phyloP scores from a whole-genome alignment of 2,888 invertebrate genomes.

The Maniola hyperantus region DNA sequence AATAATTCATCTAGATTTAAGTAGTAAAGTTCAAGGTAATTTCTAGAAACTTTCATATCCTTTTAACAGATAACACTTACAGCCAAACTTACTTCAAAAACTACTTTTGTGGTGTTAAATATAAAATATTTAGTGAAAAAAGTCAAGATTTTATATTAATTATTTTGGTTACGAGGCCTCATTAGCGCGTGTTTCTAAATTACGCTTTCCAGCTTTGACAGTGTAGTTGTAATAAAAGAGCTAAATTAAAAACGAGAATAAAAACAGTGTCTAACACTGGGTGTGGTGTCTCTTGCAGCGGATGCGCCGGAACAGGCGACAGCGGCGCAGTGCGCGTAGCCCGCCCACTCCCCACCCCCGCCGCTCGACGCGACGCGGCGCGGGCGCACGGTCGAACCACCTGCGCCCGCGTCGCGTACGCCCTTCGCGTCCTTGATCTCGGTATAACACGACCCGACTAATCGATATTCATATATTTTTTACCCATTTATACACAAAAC shows the following conservation, averaged over 20 bases:
- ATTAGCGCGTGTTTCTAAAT: conserved; percentile 38
- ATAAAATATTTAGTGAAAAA: background rate
- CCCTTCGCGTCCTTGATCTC: conserved; percentile 75
- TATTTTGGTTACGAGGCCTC: conserved; percentile 40
- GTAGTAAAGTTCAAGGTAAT: background rate
- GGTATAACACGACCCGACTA: conserved; percentile 79
- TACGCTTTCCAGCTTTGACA: conserved; percentile 54
- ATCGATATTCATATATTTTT: conserved; percentile 74
- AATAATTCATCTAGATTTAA: conserved; percentile 5
- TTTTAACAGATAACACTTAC: background rate
- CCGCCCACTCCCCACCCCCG: conserved; percentile 44
- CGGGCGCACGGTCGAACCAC: conserved; percentile 38
- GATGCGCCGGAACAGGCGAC: conserved; percentile 81
- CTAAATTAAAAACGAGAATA: conserved; percentile 54
- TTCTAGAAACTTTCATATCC: background rate
- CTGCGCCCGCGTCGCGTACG: conserved; percentile 53
- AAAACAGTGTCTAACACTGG: conserved; percentile 80
- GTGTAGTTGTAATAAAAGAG: conserved; percentile 46
- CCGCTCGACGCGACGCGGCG: conserved; percentile 54
- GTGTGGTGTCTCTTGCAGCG: conserved; percentile 83
- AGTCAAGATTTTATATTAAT: background rate
- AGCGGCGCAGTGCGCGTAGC: conserved; percentile 83
- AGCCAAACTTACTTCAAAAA: background rate
- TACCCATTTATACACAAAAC: conserved; percentile 57
- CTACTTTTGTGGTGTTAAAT: too few relatives aligned